phyloP scores from a whole-genome alignment of 2,888 invertebrate species.

The Cerceris rybyensis region DNA sequence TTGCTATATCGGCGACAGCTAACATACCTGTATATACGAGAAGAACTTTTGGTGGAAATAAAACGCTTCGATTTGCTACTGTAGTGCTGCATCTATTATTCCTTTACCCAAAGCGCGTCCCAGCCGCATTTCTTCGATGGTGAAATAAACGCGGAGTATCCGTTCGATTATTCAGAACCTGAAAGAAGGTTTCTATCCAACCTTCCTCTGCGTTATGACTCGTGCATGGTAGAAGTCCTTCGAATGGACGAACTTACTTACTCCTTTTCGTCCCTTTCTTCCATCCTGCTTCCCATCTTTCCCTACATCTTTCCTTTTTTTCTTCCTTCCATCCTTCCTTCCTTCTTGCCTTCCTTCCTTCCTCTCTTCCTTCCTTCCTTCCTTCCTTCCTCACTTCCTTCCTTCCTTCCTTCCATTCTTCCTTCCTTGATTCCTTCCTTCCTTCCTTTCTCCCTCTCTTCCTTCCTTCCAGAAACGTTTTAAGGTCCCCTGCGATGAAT shows the following conservation, averaged over 20 bases:
- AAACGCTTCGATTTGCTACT: slow-evolving; percentile 21
- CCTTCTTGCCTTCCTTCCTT: slow-evolving; percentile 35
- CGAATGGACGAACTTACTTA: slow-evolving; percentile 42
- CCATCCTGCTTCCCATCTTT: slow-evolving; percentile 18
- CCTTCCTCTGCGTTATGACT: slow-evolving; percentile 43
- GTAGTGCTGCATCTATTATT: slow-evolving; percentile 23
- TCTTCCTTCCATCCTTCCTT: slow-evolving; percentile 8
- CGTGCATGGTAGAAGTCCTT: slow-evolving; percentile 40
- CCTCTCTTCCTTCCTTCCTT: slow-evolving; percentile 10
- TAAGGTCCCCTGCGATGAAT: slow-evolving; percentile 61
- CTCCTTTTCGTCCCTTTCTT: not conserved
- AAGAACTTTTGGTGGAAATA: slow-evolving; percentile 7
- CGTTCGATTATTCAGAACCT: slow-evolving; percentile 52
- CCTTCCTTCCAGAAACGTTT: slow-evolving; percentile 51
- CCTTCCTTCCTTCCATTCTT: slow-evolving; percentile 5
- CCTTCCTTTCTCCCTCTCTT: slow-evolving; percentile 23
- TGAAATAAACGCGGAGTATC: slow-evolving; percentile 48
- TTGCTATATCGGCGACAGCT: not conserved
- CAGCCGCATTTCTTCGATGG: slow-evolving; percentile 34
- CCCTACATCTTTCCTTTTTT: not conserved
- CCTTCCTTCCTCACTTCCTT: slow-evolving; percentile 23
- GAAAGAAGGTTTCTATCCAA: slow-evolving; percentile 24
- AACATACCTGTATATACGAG: not conserved
- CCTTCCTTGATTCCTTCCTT: slow-evolving; percentile 1
- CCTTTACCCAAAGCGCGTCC: slow-evolving; percentile 22